phyloP scores from a whole-genome alignment of 1,140 invertebrate species.

The Drepana arcuata region DNA sequence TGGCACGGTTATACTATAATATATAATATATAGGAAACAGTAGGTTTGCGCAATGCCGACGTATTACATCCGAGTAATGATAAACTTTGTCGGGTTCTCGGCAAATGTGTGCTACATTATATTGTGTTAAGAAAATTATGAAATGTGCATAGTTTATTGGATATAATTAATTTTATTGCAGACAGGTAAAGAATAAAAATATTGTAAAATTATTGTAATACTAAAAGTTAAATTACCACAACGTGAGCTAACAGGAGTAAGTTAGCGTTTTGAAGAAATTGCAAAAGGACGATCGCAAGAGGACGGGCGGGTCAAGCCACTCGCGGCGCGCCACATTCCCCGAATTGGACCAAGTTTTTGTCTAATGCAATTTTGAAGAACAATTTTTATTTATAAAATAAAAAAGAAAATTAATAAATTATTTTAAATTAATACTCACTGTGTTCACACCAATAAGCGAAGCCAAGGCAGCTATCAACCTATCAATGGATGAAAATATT shows the following conservation, averaged over 20 bases:
- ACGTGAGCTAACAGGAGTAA: too few relatives aligned
- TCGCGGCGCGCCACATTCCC: conserved; percentile 39
- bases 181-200: too few relatives aligned
- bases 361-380: conserved; percentile 15
- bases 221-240: too few relatives aligned
- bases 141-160: too few relatives aligned
- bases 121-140: too few relatives aligned
- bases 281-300: conserved; percentile 51
- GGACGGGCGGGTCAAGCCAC: conserved; percentile 37
- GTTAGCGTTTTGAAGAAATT: conserved; percentile 44
- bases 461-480: conserved; percentile 51
- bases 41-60: conserved; percentile 59
- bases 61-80: conserved; percentile 59
- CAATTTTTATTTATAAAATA: conserved; percentile 7
- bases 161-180: too few relatives aligned
- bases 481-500: conserved; percentile 24
- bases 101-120: too few relatives aligned
- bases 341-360: conserved; percentile 28
- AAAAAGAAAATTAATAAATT: conserved; percentile 9
- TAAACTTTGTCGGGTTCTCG: conserved; percentile 71
- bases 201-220: too few relatives aligned
- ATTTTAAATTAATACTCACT: conserved; percentile 32
- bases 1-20: too few relatives aligned
- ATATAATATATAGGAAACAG: too few relatives aligned
- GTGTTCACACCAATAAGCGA: conserved; percentile 40